Base-by-base conservation (phyloP, 2,797 vertebrate genomes). In the Sebastes hopkinsi region DNA sequence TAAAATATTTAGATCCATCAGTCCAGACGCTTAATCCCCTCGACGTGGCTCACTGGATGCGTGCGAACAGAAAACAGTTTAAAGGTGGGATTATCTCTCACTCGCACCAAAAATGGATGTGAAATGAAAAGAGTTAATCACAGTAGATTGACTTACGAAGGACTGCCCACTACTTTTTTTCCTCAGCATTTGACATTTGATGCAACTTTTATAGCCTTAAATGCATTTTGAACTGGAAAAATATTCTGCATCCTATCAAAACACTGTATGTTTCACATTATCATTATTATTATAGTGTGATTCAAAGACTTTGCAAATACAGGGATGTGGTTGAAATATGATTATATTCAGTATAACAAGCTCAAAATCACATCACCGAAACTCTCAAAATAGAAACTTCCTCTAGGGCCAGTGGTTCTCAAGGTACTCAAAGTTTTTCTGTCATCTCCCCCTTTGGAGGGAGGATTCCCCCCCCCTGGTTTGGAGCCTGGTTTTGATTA, bases 31-130 rank as follows among this genome's bases (percentile, higher is more conserved):
- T 72, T 85, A 74, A 81, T 84, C 70, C 46, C n/a, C 58, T 59
- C 3, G 3, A 62, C 6, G 5, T 14, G 52, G 60, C 34, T 75
- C 34, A 23, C 2, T 9, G n/a, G 36, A 18, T 61, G 32, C 42
- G 23, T 74, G 36, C 18, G 10, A 69, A 66, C 20, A 13, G 32
- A 52, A 72, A 65, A 36, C 42, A 27, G 34, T 85, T 84, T 38
- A 74, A 76, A 75, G 18, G 55, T 52, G 8, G 52, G 30, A 81
- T 87, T 65, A 77, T 69, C n/a, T 69, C 59, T 61, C 20, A 7
- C 8, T 36, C n/a, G 7, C 60, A 86, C 88, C 84, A 87, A 84
- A 91, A 60, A 89, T 86, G 84, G 84, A 73, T 18, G 36, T 64
- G 75, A 68, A 79, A 66, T 13, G 22, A 72, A 65, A 52, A 22